Evolutionary conservation across 1,140 invertebrate genomes (phyloP), one percentile per base, ranked within the genome.

Genomic region (Papilio polyxenes): DNA sequence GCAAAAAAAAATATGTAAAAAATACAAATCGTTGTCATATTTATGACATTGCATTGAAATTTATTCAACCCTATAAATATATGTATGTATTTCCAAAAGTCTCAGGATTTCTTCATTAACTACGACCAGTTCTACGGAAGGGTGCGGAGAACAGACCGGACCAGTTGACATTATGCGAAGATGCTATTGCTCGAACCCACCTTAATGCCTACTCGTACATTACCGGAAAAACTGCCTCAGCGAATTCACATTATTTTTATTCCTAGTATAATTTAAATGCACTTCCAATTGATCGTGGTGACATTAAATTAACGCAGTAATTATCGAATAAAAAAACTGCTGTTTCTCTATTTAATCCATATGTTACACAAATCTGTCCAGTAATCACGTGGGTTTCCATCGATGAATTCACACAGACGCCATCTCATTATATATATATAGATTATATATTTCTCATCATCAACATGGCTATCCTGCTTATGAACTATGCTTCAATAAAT

Each of bases 131-230:
- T 76, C 15, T 44, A 44, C 37, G 10, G 9, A 76, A 76, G 51
- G 48, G 75, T 51, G 75, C n/a, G 23, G 23, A 0, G 17, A 17
- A 76, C 20, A 48, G 9, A 77, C 75, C n/a, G 3, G 48, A 56
- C 75, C 49, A 23, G 75, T 53, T 77, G 75, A 77, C 75, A 77
- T 53, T 77, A 77, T 77, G 8, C 48, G 40, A 75, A 9, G 49
- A 76, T 76, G 13, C 44, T 10, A 76, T 76, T 75, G n/a, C 15
- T 76, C 20, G 11, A 49, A 53, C 75, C 20, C 75, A 77, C 75
- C 75, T 77, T 51, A 13, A 53, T 17, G 23, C 11, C 23, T 31
- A 31, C 23, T 31, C 11, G 40, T 37, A 37, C 65, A 20, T 65
- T 31, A 49, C 5, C 49, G 44, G 23, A 77, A 49, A 75, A 75